Percentiles rank a stretch among this genome's conserved stretches.
phyloP scores from a whole-genome alignment of 2,113 vertebrate species.

The Otolemur garnettii region DNA sequence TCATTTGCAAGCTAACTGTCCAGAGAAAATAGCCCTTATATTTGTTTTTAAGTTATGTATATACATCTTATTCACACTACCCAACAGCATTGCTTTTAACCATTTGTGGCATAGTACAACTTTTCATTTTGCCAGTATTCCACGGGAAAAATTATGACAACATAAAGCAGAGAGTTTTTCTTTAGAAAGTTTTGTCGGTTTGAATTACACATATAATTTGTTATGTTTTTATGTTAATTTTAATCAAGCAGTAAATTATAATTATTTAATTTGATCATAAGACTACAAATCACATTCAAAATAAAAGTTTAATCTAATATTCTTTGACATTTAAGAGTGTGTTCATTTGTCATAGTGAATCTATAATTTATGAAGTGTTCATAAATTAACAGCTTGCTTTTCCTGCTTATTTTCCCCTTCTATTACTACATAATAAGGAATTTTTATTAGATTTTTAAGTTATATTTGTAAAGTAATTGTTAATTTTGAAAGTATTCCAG shows the following conservation, averaged over 20 bases:
- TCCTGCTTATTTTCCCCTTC: background rate
- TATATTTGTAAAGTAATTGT: slow-evolving; percentile 48
- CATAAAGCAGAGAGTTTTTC: slow-evolving; percentile 62
- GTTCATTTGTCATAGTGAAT: slow-evolving; percentile 51
- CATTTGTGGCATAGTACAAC: slow-evolving; percentile 45
- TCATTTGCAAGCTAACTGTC: slow-evolving; percentile 84
- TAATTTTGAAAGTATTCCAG: slow-evolving; percentile 50
- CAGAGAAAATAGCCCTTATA: slow-evolving; percentile 74
- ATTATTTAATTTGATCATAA: slow-evolving; percentile 62
- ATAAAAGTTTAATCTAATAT: slow-evolving; percentile 75
- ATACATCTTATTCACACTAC: slow-evolving; percentile 45
- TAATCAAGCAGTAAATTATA: slow-evolving; percentile 74
- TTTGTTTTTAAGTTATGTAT: slow-evolving; percentile 63
- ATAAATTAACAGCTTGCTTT: slow-evolving; percentile 33
- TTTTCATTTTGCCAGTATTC: slow-evolving; percentile 55
- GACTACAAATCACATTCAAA: slow-evolving; percentile 72
- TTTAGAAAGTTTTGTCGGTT: slow-evolving; percentile 71
- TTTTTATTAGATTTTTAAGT: slow-evolving; percentile 47
- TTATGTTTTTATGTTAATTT: slow-evolving; percentile 73
- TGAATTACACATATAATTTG: slow-evolving; percentile 61
- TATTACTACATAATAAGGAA: slow-evolving; percentile 16
- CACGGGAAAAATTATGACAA: slow-evolving; percentile 72
- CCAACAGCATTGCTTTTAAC: slow-evolving; percentile 58
- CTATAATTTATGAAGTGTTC: slow-evolving; percentile 36
- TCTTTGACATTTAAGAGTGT: slow-evolving; percentile 62